These are phyloP conservation scores for Sphaeramia orbicularis DNA, from an alignment of 2,797 vertebrate species.

Conservation along the genomic window DNA sequence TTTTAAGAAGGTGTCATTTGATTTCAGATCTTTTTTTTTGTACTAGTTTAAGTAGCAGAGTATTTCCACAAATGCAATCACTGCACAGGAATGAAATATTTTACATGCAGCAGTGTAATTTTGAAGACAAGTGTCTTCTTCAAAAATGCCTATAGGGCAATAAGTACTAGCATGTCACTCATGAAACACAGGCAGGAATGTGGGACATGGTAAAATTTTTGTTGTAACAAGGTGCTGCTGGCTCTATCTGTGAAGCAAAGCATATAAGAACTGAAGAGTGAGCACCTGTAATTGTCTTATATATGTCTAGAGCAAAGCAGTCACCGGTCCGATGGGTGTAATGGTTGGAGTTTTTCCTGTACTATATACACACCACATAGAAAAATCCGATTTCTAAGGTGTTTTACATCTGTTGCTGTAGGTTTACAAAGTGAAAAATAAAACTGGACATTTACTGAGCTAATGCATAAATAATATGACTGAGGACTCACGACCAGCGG, in stretches of 20 bases:
- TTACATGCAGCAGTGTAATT: conserved; percentile 17
- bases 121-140: conserved; percentile 32
- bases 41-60: neutral
- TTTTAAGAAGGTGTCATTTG: neutral
- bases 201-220: conserved; percentile 30
- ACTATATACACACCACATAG: neutral
- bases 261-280: conserved; percentile 14
- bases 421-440: conserved; percentile 23
- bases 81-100: conserved; percentile 4
- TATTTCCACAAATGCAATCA: conserved; percentile 1
- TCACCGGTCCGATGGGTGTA: conserved; percentile 20
- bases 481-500: conserved; percentile 40
- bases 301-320: conserved; percentile 18
- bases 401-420: neutral
- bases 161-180: conserved; percentile 36
- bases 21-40: conserved; percentile 1
- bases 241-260: conserved; percentile 34
- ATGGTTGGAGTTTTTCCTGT: neutral
- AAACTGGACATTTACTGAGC: conserved; percentile 47
- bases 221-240: conserved; percentile 51
- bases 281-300: conserved; percentile 12
- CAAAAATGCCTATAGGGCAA: conserved; percentile 48
- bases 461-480: conserved; percentile 22
- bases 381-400: neutral
- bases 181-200: conserved; percentile 43